A percentile compares a stretch with the other conserved stretches of the same genome.
Evolutionary conservation across 2,113 vertebrate genomes (phyloP).

Genomic region (Periophthalmus modestus): DNA sequence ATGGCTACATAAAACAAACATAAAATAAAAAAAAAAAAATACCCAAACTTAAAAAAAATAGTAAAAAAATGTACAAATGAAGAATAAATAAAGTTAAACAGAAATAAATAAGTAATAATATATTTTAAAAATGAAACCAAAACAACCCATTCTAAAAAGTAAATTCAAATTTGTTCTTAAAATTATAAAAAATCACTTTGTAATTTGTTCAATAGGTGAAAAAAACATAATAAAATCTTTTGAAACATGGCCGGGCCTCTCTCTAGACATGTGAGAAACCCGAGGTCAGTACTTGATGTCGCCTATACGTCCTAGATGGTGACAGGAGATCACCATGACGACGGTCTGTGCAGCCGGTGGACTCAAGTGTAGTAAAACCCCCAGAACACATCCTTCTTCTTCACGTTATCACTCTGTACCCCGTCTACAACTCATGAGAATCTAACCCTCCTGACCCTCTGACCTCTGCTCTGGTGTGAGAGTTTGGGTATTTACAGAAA

Average conservation of each 20-base stretch:
- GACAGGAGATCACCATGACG: slow-evolving; percentile 57
- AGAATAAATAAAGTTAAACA: no score
- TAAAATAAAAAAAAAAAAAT: no score
- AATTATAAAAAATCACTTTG: no score
- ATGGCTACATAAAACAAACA: no score
- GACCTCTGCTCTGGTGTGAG: slow-evolving; percentile 1
- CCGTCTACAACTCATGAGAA: slow-evolving; percentile 30
- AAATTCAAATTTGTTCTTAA: no score
- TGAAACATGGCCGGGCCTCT: background rate
- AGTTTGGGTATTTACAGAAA: background rate
- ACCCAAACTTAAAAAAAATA: no score
- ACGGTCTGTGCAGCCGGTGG: slow-evolving; percentile 39
- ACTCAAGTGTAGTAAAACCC: slow-evolving; percentile 39
- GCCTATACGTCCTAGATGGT: slow-evolving; percentile 35
- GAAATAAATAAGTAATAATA: no score
- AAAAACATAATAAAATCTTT: background rate
- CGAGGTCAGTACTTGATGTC: background rate
- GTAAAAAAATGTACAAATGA: no score
- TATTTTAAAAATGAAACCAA: no score
- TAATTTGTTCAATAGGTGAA: no score
- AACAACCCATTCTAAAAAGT: no score
- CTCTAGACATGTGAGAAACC: background rate
- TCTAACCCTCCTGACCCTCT: slow-evolving; percentile 5
- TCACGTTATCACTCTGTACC: background rate
- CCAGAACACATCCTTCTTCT: slow-evolving; percentile 30